Base-by-base conservation (phyloP, 1,140 invertebrate genomes). In the Tribolium madens region DNA sequence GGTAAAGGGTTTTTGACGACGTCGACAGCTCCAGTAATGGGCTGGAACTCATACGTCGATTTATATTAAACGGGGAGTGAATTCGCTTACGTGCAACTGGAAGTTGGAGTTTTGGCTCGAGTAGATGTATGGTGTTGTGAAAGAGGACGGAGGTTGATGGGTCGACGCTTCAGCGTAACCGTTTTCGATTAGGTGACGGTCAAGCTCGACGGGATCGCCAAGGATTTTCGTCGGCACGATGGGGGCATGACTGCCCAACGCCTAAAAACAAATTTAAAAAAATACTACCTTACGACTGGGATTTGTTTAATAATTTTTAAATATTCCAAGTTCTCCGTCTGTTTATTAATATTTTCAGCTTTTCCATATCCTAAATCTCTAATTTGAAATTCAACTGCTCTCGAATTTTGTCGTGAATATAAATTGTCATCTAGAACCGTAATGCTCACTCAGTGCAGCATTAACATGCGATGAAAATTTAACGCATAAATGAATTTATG, bases 161-260 rank as follows among this genome's bases (percentile, higher is more conserved):
- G 75, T 86, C 87, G 53, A 84, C 0, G 84, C 81, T 50, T 90
- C 89, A 42, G 88, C 87, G 78, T 91, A 92, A 1, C 91, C 92
- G 81, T 91, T 91, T 81, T 92, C 91, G 3, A 92, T 87, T 53
- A 94, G 85, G 78, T 92, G 89, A 31, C 89, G 84, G 83, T 94
- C 93, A 78, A 94, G 86, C 84, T 93, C 92, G 75, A 93, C 91
- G 0, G 92, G 92, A 84, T 94, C 92, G 12, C 89, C 89, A 46
- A 94, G 87, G 31, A 93, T 88, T 82, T 93, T 92, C 0, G 94
- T 95, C 47, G 94, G 94, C 4, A 96, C 93, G 73, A 96, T 93
- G 3, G 94, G 94, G 3, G 93, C 94, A 82, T 91, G 90, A 76
- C 91, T 93, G 14, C 90, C 91, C 33, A 94, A 86, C 1, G 91